phyloP scores from a whole-genome alignment of 2,888 invertebrate species.

The Lomographa bimaculata region DNA sequence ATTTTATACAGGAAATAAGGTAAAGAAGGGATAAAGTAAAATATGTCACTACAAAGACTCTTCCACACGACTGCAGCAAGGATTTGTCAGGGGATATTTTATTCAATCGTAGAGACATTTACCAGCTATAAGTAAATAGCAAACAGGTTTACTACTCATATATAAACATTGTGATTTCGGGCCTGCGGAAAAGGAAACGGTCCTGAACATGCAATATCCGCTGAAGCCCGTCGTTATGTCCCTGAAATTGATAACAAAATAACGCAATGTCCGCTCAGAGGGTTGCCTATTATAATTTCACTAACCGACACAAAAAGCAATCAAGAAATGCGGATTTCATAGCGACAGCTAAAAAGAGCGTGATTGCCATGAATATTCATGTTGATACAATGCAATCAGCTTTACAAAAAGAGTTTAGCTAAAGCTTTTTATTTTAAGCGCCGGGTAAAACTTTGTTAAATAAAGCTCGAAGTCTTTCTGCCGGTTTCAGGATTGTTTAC shows the following conservation, averaged over 20 bases:
- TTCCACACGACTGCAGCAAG: too few relatives aligned
- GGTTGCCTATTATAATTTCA: conserved; percentile 17
- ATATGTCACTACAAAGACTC: too few relatives aligned
- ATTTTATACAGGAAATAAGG: too few relatives aligned
- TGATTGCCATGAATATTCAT: conserved; percentile 38
- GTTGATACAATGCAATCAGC: conserved; percentile 35
- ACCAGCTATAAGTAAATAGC: conserved; percentile 9
- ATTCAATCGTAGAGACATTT: too few relatives aligned
- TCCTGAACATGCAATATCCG: conserved; percentile 54
- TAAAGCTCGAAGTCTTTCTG: conserved; percentile 20
- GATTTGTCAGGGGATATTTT: too few relatives aligned
- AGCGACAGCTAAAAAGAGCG: conserved; percentile 29
- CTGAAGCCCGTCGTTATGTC: conserved; percentile 32
- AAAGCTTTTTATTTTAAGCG: conserved; percentile 30
- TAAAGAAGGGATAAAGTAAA: too few relatives aligned
- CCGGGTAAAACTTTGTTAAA: conserved; percentile 29
- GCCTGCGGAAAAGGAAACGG: conserved; percentile 41
- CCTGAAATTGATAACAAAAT: conserved; percentile 45
- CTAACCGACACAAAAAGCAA: conserved; percentile 29
- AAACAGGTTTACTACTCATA: conserved; percentile 15
- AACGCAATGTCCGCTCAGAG: conserved; percentile 23
- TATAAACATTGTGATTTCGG: conserved; percentile 34
- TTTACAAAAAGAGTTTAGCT: conserved; percentile 35
- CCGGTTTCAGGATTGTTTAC: conserved; percentile 22
- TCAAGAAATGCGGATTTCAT: conserved; percentile 25